Percentiles rank a stretch among this genome's conserved stretches.
Evolutionary conservation across 2,113 vertebrate species (phyloP).

Genomic region (Chloebia gouldiae): DNA sequence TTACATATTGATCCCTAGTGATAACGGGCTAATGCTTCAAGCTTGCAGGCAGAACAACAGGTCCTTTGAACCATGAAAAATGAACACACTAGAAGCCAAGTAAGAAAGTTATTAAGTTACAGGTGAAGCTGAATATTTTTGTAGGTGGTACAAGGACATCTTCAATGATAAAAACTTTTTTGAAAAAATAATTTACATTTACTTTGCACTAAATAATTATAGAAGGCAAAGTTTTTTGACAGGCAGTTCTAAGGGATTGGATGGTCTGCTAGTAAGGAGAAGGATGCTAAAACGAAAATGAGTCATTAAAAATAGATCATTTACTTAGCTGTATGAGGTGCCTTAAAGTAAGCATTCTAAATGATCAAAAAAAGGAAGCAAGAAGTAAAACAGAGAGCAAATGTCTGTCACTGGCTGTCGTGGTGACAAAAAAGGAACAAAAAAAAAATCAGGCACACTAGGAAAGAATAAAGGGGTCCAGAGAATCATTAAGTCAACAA

Average conservation of each 20-base stretch:
- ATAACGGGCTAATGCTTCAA: conserved; percentile 44
- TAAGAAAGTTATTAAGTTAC: background rate
- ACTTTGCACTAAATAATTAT: background rate
- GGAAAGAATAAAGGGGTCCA: background rate
- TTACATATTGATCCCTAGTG: conserved; percentile 36
- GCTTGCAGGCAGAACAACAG: background rate
- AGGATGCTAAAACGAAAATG: background rate
- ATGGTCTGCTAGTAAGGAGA: background rate
- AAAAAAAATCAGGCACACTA: background rate
- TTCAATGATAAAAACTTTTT: background rate
- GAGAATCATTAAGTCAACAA: background rate
- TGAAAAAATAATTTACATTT: background rate
- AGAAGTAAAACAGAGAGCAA: background rate
- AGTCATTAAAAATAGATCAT: background rate
- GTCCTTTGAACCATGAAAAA: conserved; percentile 32
- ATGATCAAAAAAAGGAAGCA: background rate
- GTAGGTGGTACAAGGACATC: background rate
- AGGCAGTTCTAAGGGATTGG: background rate
- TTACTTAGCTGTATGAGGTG: background rate
- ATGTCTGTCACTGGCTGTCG: background rate
- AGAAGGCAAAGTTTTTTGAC: background rate
- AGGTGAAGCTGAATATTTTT: background rate
- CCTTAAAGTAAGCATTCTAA: background rate
- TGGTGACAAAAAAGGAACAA: background rate
- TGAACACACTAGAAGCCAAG: background rate